A percentile compares a stretch with the other conserved stretches of the same genome.
These are phyloP conservation scores for Gymnosoma rotundatum DNA, from an alignment of 2,888 invertebrate species.

Conservation along the genomic window DNA sequence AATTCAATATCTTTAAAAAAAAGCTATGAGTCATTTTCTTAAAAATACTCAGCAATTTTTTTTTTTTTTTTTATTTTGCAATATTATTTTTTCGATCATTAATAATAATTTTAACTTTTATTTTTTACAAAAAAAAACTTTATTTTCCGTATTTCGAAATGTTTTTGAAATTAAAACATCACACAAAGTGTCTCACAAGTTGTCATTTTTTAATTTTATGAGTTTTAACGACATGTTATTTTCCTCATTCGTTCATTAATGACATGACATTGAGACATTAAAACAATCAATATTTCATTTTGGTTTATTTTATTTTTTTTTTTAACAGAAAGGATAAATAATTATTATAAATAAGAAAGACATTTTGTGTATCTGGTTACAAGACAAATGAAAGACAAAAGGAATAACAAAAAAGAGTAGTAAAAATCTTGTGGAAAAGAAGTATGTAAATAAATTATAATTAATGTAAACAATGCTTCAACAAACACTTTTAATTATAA, in stretches of 20 bases:
- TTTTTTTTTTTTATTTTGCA: background rate
- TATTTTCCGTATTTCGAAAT: background rate
- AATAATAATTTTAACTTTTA: background rate
- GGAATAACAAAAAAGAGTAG: slow-evolving; percentile 7
- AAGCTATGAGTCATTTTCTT: background rate
- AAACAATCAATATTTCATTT: slow-evolving; percentile 39
- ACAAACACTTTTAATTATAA: slow-evolving; percentile 5
- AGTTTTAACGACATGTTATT: slow-evolving; percentile 50
- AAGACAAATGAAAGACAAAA: slow-evolving; percentile 19
- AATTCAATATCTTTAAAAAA: too few species aligned
- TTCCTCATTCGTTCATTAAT: slow-evolving; percentile 19
- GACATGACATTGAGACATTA: slow-evolving; percentile 63
- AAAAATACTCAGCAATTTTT: background rate
- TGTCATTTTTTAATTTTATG: slow-evolving; percentile 51
- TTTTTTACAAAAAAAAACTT: background rate
- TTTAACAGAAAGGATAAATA: background rate
- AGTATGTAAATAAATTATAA: background rate
- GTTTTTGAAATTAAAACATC: slow-evolving; percentile 22
- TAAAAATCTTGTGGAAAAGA: slow-evolving; percentile 20
- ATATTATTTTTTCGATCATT: background rate
- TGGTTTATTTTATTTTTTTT: background rate
- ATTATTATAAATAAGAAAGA: background rate
- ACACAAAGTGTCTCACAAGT: slow-evolving; percentile 12
- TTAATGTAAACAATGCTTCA: slow-evolving; percentile 31
- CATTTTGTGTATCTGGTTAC: slow-evolving; percentile 27